These are phyloP conservation scores for Malacoctenus gilli DNA, from an alignment of 2,797 vertebrate species.

Conservation along the genomic window DNA sequence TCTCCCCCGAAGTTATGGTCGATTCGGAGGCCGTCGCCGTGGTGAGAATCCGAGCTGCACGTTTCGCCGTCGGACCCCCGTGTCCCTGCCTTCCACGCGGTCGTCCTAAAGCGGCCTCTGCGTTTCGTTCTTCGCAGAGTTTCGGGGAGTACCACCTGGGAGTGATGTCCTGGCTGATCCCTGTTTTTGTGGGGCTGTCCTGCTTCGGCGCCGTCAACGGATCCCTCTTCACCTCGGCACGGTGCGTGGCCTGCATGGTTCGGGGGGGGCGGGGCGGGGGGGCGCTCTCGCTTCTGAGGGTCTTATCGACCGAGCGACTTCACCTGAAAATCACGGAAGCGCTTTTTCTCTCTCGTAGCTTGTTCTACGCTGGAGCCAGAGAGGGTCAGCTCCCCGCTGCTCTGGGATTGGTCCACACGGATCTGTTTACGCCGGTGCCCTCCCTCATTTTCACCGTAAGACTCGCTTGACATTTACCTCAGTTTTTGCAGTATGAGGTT, in stretches of 20 bases:
- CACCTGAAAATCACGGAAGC: conserved; percentile 11
- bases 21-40: conserved; percentile 92
- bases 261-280: neutral
- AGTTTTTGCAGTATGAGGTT: too few relatives aligned
- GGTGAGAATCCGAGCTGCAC: conserved; percentile 68
- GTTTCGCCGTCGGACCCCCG: too few relatives aligned
- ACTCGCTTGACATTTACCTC: neutral
- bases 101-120: too few relatives aligned
- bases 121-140: conserved; percentile 76
- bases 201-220: conserved; percentile 98
- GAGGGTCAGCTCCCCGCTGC: conserved; percentile 81
- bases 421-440: conserved; percentile 81
- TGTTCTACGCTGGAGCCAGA: conserved; percentile 82
- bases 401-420: conserved; percentile 82
- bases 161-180: conserved; percentile 96
- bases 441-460: conserved; percentile 83
- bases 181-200: conserved; percentile 95
- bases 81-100: neutral
- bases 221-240: conserved; percentile 96
- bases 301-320: neutral
- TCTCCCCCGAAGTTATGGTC: conserved; percentile 88
- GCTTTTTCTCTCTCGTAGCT: conserved; percentile 49
- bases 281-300: neutral
- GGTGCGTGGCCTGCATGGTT: conserved; percentile 80
- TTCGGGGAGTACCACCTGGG: conserved; percentile 96